Evolutionary conservation across 2,113 vertebrate species (phyloP).

Genomic region (Chroicocephalus ridibundus): DNA sequence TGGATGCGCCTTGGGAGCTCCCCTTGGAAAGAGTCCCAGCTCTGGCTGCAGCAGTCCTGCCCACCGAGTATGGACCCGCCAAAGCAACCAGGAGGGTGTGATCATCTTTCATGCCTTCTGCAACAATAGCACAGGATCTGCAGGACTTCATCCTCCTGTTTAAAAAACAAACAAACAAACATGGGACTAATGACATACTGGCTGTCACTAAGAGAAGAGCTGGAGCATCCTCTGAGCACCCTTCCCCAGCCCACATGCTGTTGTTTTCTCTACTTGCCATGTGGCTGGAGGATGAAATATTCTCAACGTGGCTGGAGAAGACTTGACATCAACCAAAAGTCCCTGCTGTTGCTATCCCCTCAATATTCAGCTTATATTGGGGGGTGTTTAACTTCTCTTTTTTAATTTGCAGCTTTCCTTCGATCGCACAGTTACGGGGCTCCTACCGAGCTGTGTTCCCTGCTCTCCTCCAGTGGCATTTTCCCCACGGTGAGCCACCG

Average conservation of each 20-base stretch:
- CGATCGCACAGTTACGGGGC: not conserved
- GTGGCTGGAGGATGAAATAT: not conserved
- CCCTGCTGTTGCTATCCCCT: too few species aligned
- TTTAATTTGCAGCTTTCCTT: not conserved
- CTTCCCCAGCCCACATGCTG: not conserved
- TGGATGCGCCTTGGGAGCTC: not conserved
- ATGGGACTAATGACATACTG: not conserved
- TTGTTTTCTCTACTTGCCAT: not conserved
- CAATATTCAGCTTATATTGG: not conserved
- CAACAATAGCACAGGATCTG: not conserved
- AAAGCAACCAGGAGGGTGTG: too few species aligned
- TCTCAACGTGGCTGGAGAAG: not conserved
- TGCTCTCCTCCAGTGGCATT: not conserved
- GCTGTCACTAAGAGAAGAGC: not conserved
- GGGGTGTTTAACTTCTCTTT: not conserved
- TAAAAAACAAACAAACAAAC: not conserved
- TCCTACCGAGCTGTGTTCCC: not conserved
- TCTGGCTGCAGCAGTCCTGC: not conserved
- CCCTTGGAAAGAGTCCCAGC: not conserved
- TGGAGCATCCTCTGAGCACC: not conserved
- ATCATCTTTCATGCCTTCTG: not conserved
- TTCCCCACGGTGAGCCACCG: not conserved
- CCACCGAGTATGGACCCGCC: fast-evolving
- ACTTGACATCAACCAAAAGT: not conserved
- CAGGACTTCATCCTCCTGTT: not conserved